A percentile compares a stretch with the other conserved stretches of the same genome.
These are phyloP conservation scores for Allygus modestus DNA, from an alignment of 2,888 invertebrate genomes.

Conservation along the genomic window DNA sequence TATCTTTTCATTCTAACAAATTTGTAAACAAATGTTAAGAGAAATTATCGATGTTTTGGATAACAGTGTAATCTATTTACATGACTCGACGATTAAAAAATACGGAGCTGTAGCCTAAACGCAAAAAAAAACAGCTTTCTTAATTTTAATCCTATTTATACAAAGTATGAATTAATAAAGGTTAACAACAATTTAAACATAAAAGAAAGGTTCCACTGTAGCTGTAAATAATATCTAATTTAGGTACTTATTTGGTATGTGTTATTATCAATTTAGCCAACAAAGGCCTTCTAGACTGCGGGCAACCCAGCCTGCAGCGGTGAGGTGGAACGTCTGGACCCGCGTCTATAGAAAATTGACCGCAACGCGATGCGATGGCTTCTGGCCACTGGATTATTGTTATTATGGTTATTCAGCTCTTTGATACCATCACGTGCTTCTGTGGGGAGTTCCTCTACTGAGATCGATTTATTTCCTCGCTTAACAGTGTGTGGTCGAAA, in stretches of 20 bases:
- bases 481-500: background rate
- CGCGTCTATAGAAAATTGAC: background rate
- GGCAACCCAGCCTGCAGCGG: background rate
- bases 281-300: background rate
- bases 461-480: background rate
- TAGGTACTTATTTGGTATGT: no score
- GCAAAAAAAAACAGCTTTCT: no score
- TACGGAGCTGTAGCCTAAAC: no score
- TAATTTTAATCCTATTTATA: no score
- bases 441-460: background rate
- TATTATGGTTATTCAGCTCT: background rate
- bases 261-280: background rate
- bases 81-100: no score
- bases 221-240: no score
- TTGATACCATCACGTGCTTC: background rate
- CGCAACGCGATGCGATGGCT: conserved; percentile 11
- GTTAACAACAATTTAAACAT: no score
- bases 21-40: no score
- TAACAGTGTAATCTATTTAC: no score
- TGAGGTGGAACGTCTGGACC: background rate
- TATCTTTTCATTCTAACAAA: no score
- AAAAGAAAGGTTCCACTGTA: background rate
- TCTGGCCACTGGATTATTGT: background rate
- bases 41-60: no score
- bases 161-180: no score